phyloP scores from a whole-genome alignment of 1,140 invertebrate genomes.

The Babylonia areolata region DNA sequence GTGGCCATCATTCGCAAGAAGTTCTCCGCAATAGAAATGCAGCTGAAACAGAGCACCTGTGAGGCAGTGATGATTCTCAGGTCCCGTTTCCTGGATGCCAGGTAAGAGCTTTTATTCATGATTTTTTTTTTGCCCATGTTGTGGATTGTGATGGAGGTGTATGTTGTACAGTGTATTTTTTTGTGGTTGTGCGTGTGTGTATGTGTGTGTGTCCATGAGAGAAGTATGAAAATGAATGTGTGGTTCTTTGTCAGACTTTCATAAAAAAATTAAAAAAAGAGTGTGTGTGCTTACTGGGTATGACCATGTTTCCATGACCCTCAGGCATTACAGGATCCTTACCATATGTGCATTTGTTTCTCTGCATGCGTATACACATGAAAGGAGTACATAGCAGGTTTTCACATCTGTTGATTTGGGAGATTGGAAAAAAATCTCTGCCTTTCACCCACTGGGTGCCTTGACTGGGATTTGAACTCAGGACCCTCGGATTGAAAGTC shows the following conservation, averaged over 20 bases:
- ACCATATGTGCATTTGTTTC: too few species aligned
- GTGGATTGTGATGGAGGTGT: not conserved
- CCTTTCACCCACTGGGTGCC: too few species aligned
- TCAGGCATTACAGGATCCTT: too few species aligned
- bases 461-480: too few species aligned
- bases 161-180: too few species aligned
- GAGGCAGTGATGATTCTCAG: conserved; percentile 99
- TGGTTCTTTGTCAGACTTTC: not conserved
- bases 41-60: conserved; percentile 99
- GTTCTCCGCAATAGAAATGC: conserved; percentile 99
- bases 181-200: not conserved
- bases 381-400: too few species aligned
- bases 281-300: not conserved
- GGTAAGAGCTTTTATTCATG: conserved; percentile 76
- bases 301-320: too few species aligned
- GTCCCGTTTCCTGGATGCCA: conserved; percentile 94
- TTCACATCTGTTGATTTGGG: too few species aligned
- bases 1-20: conserved; percentile 99
- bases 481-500: too few species aligned
- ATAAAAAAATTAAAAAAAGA: not conserved
- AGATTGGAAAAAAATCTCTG: too few species aligned
- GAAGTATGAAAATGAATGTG: not conserved
- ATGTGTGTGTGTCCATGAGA: not conserved
- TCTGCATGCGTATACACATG: too few species aligned
- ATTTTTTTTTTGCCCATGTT: not conserved